Base-by-base conservation (phyloP, 2,888 invertebrate species). In the Prosopocoilus inquinatus region DNA sequence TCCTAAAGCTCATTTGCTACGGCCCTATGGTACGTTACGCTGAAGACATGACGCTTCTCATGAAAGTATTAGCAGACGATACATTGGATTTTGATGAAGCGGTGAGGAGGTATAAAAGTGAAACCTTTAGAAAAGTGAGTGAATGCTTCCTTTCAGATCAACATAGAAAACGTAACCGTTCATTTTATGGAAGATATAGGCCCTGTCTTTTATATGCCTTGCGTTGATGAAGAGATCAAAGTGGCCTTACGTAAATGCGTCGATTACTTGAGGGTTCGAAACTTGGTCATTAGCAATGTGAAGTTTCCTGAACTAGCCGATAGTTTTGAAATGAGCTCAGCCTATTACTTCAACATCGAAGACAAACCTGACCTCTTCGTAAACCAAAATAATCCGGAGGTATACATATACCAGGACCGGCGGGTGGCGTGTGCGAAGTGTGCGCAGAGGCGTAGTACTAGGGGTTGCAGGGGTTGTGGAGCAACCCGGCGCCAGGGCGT, bases 1-100 rank as follows among this genome's bases (percentile, higher is more conserved):
- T 81, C 4, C 90, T 88, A 80, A 81, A 84, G 35, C 89, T 88
- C 70, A 87, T 95, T 52, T 32, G 38, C 0, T 67, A 86, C 33
- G 95, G 94, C 1, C 94, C 95, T 0, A 87, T 96, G 82, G 84
- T 88, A 36, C 83, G 95, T 57, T 94, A 93, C 71, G 90, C 93
- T 7, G 84, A 84, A 63, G 96, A 96, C 75, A 76, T 97, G 57
- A 79, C 85, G 0, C 80, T 92, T 1, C 78, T 94, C 59, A 78
- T 94, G 64, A 80, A 81, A 65, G 75, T 88, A 3, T 80, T 91
- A 80, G 81, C 76, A 47, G 71, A 70, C 3, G 53, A 58, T 0
- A 65, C 73, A 32, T 68, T 88, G 41, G 71, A 77, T 3, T 71
- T 88, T 1, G 73, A 82, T 20, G 75, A 80, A 15, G 79, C 81